Evolutionary conservation across 1,140 invertebrate species (phyloP), one percentile per base, ranked within the genome.

Genomic region (Papilio polytes): DNA sequence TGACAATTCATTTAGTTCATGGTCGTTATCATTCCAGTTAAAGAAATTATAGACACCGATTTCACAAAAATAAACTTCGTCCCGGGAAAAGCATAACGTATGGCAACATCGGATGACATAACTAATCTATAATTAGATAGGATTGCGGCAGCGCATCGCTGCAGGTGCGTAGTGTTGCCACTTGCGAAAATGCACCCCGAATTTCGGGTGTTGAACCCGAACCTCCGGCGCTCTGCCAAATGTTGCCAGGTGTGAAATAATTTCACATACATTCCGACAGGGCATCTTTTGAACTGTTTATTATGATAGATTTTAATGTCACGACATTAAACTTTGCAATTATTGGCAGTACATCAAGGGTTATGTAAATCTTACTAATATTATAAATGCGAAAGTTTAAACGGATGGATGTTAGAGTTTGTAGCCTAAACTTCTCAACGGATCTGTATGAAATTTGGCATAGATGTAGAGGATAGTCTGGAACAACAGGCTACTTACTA

Each of bases 111-210:
- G 22, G 51, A 76, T 76, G 74, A 76, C 74, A 76, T 76, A 76
- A 76, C 74, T 26, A 13, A 20, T 76, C 74, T 76, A 76, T 51
- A 76, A 76, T 76, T 76, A 76, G 46, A 51, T 48, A 4, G 74
- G 74, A 76, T 76, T 76, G 74, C 74, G 74, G 46, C 74, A 51
- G 74, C 74, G 74, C 74, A 76, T 76, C 74, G 74, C 12, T 76
- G 74, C 74, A 76, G 74, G 74, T 76, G 74, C 44, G 44, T 26
- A 20, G 41, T 74, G 73, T 76, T 76, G 74, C 74, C 74, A 76
- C 46, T 48, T 76, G 74, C 74, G 74, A 76, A 76, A 76, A 76
- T 76, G 74, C 48, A 76, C 46, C 46, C 74, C 74, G 46, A 76
- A 76, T 76, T 76, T 76, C 18, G 74, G 74, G 22, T 76, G 46